These are phyloP conservation scores for Drosophila leontia DNA, from an alignment of 1,140 invertebrate genomes.

Conservation along the genomic window DNA sequence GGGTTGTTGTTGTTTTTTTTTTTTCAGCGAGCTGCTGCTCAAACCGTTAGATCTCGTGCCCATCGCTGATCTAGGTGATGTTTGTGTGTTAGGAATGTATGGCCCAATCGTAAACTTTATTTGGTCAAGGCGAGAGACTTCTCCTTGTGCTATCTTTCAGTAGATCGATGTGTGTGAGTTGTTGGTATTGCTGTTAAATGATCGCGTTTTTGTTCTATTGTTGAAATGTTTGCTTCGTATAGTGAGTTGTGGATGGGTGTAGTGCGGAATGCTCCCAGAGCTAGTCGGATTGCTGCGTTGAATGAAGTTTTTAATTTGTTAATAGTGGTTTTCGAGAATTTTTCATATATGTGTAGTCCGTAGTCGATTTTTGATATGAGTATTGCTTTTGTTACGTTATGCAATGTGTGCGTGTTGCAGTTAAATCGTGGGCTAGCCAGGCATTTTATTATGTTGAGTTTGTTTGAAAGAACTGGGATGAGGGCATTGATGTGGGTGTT, in stretches of 20 bases:
- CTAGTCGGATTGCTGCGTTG: not conserved
- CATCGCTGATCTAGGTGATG: no score
- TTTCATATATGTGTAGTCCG: no score
- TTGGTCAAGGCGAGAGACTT: no score
- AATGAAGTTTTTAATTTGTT: not conserved
- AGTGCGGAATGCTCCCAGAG: not conserved
- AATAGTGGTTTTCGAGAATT: not conserved
- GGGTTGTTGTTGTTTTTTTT: no score
- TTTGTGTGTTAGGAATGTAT: no score
- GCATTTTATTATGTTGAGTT: not conserved
- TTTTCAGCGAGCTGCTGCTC: no score
- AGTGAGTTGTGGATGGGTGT: conserved; percentile 3
- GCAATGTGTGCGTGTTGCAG: no score
- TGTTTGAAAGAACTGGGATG: not conserved
- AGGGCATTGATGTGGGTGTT: conserved; percentile 2
- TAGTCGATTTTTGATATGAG: no score
- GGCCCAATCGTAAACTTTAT: no score
- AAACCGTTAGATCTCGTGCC: no score
- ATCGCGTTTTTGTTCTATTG: not conserved
- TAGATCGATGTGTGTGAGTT: not conserved
- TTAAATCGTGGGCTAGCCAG: not conserved
- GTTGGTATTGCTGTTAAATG: conserved; percentile 1
- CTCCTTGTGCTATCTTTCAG: no score
- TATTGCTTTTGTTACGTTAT: not conserved
- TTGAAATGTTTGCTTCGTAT: not conserved